These are phyloP conservation scores for Forbesichthys agassizii DNA, from an alignment of 2,113 vertebrate genomes.

Conservation along the genomic window DNA sequence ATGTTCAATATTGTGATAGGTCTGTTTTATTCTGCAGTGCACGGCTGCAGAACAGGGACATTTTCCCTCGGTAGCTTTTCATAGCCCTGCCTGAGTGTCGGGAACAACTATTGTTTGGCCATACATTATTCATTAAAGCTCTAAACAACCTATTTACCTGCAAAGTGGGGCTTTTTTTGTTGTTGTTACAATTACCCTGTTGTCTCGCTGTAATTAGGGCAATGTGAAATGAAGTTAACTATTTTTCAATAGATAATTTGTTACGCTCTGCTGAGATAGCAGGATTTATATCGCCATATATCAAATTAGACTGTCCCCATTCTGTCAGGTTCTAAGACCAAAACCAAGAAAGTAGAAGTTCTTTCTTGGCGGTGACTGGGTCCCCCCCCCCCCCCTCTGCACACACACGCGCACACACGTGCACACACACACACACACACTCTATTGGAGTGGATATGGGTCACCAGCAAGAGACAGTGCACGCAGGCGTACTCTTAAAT, in stretches of 20 bases:
- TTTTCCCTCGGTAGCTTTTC: too few species aligned
- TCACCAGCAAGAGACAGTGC: constrained; percentile 41
- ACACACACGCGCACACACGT: not conserved
- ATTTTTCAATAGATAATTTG: constrained; percentile 65
- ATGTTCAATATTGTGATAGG: constrained; percentile 24
- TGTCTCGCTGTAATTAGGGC: constrained; percentile 67
- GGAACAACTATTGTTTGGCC: constrained; percentile 22
- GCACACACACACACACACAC: not conserved
- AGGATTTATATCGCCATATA: constrained; percentile 71
- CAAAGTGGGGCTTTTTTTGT: constrained; percentile 38
- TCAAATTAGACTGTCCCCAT: constrained; percentile 78
- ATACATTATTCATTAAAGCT: constrained; percentile 34
- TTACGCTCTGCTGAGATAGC: constrained; percentile 72
- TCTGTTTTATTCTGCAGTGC: not conserved
- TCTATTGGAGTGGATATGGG: constrained; percentile 45
- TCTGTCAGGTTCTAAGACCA: constrained; percentile 70
- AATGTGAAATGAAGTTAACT: constrained; percentile 65
- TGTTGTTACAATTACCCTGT: constrained; percentile 52
- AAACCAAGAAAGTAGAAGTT: constrained; percentile 58
- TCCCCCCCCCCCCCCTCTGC: constrained; percentile 24
- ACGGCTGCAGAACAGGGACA: too few species aligned
- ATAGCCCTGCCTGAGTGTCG: not conserved
- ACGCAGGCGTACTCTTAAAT: constrained; percentile 40
- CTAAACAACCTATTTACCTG: constrained; percentile 35
- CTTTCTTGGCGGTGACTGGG: constrained; percentile 53